Percentiles rank a stretch among this genome's conserved stretches.
Conservation (phyloP, 2,888 invertebrate genomes). For the Xestia ashworthii region DNA sequence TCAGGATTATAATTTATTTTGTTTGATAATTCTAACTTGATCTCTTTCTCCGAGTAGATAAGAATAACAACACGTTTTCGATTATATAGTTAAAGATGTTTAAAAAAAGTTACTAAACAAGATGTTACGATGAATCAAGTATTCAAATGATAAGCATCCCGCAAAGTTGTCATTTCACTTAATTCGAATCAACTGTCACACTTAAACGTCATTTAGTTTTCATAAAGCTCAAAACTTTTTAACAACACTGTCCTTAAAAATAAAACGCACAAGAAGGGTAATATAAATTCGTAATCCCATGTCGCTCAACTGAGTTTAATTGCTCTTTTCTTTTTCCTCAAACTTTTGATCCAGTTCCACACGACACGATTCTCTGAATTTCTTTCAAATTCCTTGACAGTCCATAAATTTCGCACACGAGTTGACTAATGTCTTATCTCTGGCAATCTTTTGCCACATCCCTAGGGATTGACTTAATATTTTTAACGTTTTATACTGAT, state of each 20-base stretch:
- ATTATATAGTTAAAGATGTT: neutral
- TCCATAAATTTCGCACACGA: slow-evolving; percentile 31
- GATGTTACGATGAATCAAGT: neutral
- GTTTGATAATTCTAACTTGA: neutral
- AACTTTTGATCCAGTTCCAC: slow-evolving; percentile 28
- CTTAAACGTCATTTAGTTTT: neutral
- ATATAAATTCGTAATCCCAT: slow-evolving; percentile 1
- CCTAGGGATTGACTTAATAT: slow-evolving; percentile 47
- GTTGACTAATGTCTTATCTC: slow-evolving; percentile 43
- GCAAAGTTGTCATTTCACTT: neutral
- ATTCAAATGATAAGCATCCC: neutral
- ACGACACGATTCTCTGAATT: slow-evolving; percentile 34
- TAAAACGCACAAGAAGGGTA: neutral
- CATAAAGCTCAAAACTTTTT: neutral
- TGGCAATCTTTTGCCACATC: slow-evolving; percentile 35
- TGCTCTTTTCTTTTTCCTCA: neutral
- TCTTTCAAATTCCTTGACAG: slow-evolving; percentile 23
- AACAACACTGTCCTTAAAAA: slow-evolving; percentile 7
- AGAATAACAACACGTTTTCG: neutral
- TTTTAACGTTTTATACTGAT: slow-evolving; percentile 40
- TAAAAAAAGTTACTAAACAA: neutral
- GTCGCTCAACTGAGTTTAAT: slow-evolving; percentile 24
- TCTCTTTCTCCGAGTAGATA: neutral
- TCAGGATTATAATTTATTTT: neutral
- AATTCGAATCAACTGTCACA: slow-evolving; percentile 1